Evolutionary conservation across 2,888 invertebrate species (phyloP).

Genomic region (Subacronicta megacephala): DNA sequence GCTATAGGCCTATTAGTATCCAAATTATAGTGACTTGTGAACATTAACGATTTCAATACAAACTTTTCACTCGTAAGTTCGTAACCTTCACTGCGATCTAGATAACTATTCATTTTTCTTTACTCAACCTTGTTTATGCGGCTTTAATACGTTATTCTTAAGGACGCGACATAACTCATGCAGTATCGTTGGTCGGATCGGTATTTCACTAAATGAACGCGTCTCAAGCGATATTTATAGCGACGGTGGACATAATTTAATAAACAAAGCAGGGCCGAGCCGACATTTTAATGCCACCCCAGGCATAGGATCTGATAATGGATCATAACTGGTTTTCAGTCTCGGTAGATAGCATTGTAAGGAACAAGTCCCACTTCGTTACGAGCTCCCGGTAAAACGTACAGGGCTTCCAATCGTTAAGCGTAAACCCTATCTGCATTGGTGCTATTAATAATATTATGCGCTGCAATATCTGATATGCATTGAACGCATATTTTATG

Average conservation of each 20-base stretch:
- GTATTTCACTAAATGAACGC: slow-evolving; percentile 88
- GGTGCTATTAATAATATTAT: slow-evolving; percentile 84
- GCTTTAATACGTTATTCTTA: slow-evolving; percentile 78
- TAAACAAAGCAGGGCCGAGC: slow-evolving; percentile 87
- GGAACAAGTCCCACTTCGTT: slow-evolving; percentile 85
- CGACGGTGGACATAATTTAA: slow-evolving; percentile 88
- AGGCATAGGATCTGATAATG: slow-evolving; percentile 87
- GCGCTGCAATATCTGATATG: slow-evolving; percentile 80
- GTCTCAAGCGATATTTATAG: slow-evolving; percentile 84
- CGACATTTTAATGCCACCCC: slow-evolving; percentile 87
- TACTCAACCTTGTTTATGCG: slow-evolving; percentile 71
- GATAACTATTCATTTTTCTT: slow-evolving; percentile 75
- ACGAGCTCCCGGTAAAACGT: slow-evolving; percentile 83
- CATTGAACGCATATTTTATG: slow-evolving; percentile 67
- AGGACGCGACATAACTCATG: slow-evolving; percentile 84
- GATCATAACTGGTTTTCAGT: slow-evolving; percentile 86
- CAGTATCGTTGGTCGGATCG: slow-evolving; percentile 83
- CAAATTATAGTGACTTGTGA: not conserved
- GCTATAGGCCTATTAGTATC: not conserved
- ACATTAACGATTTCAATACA: slow-evolving; percentile 20
- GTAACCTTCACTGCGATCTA: slow-evolving; percentile 67
- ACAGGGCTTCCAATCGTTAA: slow-evolving; percentile 69
- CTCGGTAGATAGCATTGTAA: slow-evolving; percentile 87
- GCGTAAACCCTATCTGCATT: slow-evolving; percentile 78
- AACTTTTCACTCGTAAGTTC: slow-evolving; percentile 46